Base-by-base conservation (phyloP, 2,797 vertebrate species). In the Siniperca obscura region DNA sequence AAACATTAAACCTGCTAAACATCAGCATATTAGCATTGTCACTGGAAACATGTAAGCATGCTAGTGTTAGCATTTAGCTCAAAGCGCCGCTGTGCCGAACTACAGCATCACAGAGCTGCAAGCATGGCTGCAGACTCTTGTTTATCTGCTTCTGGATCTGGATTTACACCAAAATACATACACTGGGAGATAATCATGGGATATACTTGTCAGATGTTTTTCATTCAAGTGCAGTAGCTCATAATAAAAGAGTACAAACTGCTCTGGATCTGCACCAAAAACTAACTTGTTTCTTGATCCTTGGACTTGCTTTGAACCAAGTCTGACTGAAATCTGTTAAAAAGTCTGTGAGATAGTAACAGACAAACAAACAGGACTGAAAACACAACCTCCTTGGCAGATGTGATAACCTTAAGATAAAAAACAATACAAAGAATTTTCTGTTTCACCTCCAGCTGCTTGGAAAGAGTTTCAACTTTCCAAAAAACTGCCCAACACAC, bases 361-460 rank as follows among this genome's bases (percentile, higher is more conserved):
- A 22, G 25, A 17, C 13, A 16, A 52, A 50, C 52, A 48, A 76
- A 50, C 42, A 53, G 17, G 67, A 12, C 53, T 79, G 16, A 62
- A 66, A 60, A 60, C 67, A 70, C 40, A 30, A 83, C 55, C 66
- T 73, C 50, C 22, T 83, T 48, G 42, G 66, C 56, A 68, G 44
- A 27, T 5, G 6, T 8, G 42, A 9, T n/a, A 2, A 56, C 22
- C 34, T 50, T 50, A 25, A 59, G 72, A 70, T 60, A 0, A 34
- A 67, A 38, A 68, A 70, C 36, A 11, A 1, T 6, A n/a, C 7
- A n/a, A 67, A 64, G 7, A n/a, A 22, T 17, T 16, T 44, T 48
- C 44, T 82, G 0, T 81, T 69, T 79, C 9, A 0, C 2, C 11
- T 64, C 48, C 6, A 17, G 25, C 62, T 81, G 11, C 17, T 11